Evolutionary conservation across 2,113 vertebrate species (phyloP).

Genomic region (Sitta europaea): DNA sequence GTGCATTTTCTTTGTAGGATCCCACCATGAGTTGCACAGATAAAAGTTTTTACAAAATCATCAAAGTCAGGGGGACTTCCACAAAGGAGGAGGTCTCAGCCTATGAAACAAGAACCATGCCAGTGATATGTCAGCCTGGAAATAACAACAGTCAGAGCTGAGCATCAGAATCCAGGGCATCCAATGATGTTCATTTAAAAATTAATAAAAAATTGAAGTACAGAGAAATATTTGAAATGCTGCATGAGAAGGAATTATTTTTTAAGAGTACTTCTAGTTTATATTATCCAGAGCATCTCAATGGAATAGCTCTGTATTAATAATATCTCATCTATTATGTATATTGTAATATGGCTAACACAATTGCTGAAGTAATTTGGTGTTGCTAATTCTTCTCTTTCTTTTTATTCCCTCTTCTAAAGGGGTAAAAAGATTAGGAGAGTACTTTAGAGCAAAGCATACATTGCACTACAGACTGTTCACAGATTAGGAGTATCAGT

Average conservation of each 20-base stretch:
- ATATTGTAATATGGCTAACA: constrained; percentile 33
- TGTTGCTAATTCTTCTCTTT: constrained; percentile 14
- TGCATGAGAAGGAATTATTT: not conserved
- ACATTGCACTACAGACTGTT: not conserved
- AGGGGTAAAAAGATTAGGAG: not conserved
- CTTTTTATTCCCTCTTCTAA: not conserved
- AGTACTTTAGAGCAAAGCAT: not conserved
- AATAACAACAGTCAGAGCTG: not conserved
- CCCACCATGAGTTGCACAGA: rapidly evolving
- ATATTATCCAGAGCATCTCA: constrained; percentile 14
- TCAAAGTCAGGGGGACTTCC: not conserved
- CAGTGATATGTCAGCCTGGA: not conserved
- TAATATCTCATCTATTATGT: constrained; percentile 60
- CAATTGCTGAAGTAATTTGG: constrained; percentile 37
- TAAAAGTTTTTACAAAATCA: not conserved
- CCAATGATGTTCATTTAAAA: not conserved
- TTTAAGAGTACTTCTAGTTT: not conserved
- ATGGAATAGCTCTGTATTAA: constrained; percentile 40
- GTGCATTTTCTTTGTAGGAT: not conserved
- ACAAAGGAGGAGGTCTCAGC: not conserved
- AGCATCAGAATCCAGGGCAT: not conserved
- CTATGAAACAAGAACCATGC: not conserved
- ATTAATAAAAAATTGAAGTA: not conserved
- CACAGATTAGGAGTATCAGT: not conserved
- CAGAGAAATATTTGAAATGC: not conserved